These are phyloP conservation scores for Cephalopachus bancanus DNA, from an alignment of 2,797 vertebrate species.

Conservation along the genomic window DNA sequence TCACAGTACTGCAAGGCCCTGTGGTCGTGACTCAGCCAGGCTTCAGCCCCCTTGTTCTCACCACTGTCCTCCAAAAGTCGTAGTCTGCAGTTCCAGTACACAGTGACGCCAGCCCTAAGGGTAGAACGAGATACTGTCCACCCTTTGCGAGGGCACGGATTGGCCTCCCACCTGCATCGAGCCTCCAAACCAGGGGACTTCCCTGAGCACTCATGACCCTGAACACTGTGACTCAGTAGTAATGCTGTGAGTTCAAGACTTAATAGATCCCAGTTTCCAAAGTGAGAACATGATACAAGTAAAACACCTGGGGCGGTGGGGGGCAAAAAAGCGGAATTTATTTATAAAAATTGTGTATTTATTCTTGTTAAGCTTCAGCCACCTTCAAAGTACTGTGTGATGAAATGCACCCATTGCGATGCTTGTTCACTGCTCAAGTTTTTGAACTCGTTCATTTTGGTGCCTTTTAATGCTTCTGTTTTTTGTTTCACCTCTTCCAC, in stretches of 20 bases:
- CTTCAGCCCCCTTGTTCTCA: neutral
- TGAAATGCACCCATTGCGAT: too few species aligned
- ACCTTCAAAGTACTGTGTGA: too few species aligned
- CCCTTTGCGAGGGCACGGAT: neutral
- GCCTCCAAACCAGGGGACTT: neutral
- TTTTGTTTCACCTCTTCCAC: too few species aligned
- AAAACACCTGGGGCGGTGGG: neutral
- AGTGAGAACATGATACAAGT: neutral
- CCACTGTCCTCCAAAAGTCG: neutral
- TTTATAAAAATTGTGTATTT: too few species aligned
- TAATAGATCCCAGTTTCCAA: neutral
- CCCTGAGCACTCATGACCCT: neutral
- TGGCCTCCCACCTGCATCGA: neutral
- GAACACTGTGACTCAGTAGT: neutral
- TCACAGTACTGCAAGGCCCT: neutral
- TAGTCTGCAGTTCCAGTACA: neutral
- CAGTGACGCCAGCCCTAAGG: neutral
- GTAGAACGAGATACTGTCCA: neutral
- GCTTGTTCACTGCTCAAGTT: too few species aligned
- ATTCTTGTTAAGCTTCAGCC: too few species aligned
- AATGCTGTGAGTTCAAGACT: neutral
- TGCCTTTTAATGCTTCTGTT: too few species aligned
- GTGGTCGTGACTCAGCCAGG: neutral
- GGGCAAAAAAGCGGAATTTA: too few species aligned
- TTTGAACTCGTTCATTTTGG: too few species aligned